Evolutionary conservation across 2,888 invertebrate species (phyloP).

Genomic region (Ecliptopera silaceata): DNA sequence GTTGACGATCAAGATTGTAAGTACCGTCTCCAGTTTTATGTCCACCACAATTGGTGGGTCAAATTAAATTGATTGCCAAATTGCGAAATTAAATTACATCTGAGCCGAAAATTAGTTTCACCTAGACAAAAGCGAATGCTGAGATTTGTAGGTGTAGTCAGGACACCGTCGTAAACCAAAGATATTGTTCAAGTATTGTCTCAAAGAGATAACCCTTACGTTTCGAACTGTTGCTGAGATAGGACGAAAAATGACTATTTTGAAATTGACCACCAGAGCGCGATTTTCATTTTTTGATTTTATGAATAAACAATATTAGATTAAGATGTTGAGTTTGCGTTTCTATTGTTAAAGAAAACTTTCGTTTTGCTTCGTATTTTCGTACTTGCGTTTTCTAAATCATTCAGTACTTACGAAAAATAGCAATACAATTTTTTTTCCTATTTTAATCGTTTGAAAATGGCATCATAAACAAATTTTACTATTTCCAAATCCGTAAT

Average conservation of each 20-base stretch:
- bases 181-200: constrained; percentile 76
- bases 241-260: constrained; percentile 40
- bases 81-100: constrained; percentile 73
- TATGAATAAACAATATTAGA: too few species aligned
- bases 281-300: too few species aligned
- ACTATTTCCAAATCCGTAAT: too few species aligned
- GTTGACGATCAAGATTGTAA: not conserved
- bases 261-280: not conserved
- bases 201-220: constrained; percentile 74
- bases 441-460: too few species aligned
- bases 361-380: too few species aligned
- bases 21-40: constrained; percentile 15
- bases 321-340: too few species aligned
- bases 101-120: constrained; percentile 75
- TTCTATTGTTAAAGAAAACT: too few species aligned
- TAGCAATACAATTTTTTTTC: too few species aligned
- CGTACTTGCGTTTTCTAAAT: too few species aligned
- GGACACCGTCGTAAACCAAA: constrained; percentile 71
- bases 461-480: too few species aligned
- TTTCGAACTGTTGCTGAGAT: constrained; percentile 55
- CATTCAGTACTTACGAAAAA: too few species aligned
- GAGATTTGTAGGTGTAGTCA: constrained; percentile 74
- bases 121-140: constrained; percentile 74
- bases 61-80: constrained; percentile 40
- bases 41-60: constrained; percentile 31